These are phyloP conservation scores for Zoroaster sp. DNA, from an alignment of 53 echinoderm and acorn worm genomes.

Conservation along the genomic window DNA sequence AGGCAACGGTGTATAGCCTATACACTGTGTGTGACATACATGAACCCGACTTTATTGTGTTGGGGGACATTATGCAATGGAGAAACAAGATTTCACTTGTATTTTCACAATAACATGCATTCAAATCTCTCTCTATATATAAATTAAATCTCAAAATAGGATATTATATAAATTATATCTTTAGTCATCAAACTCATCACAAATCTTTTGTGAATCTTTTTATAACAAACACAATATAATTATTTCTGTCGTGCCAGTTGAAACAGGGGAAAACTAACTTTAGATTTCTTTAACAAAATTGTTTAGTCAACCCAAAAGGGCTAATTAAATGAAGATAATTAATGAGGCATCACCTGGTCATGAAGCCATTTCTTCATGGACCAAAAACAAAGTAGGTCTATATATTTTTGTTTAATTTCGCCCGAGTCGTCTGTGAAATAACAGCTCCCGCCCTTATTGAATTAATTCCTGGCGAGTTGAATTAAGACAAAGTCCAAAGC, in stretches of 20 bases:
- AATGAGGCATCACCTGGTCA: background rate
- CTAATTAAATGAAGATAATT: no score
- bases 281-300: no score
- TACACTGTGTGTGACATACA: conserved; percentile 4
- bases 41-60: background rate
- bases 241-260: no score
- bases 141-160: no score
- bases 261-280: no score
- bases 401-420: background rate
- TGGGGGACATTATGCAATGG: background rate
- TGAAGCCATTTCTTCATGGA: background rate
- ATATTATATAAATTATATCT: no score
- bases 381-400: background rate
- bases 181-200: no score
- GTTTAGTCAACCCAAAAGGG: no score
- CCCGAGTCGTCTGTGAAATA: background rate
- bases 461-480: background rate
- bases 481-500: conserved; percentile 37
- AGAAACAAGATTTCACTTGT: background rate
- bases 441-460: background rate
- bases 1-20: background rate
- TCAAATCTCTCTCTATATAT: no score
- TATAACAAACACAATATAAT: no score
- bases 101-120: background rate
- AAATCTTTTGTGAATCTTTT: no score